Conservation (phyloP, 2,797 vertebrate species). For the Limnodromus scolopaceus region DNA sequence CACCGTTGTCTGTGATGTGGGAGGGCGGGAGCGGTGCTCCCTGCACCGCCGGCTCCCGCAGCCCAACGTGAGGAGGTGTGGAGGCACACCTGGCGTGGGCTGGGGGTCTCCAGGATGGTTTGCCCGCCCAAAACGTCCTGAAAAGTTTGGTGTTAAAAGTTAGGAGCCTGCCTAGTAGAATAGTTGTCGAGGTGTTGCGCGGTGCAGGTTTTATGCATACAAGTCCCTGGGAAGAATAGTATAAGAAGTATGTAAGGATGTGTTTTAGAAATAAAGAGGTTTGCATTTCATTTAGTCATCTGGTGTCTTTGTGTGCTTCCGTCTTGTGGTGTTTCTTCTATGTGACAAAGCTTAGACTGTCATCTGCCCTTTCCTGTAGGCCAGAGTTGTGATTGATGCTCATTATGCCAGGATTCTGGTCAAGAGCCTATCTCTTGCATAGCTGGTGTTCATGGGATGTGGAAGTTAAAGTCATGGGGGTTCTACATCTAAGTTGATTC, state of each 20-base stretch:
- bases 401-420: rapidly evolving
- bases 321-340: rapidly evolving
- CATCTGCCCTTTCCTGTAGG: rapidly evolving
- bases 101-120: rapidly evolving
- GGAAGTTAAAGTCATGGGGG: rapidly evolving
- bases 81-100: rapidly evolving
- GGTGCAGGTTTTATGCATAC: rapidly evolving
- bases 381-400: rapidly evolving
- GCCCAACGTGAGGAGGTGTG: rapidly evolving
- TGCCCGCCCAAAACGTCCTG: rapidly evolving
- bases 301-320: background rate
- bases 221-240: rapidly evolving
- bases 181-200: rapidly evolving
- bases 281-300: rapidly evolving
- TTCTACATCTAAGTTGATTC: background rate
- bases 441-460: rapidly evolving
- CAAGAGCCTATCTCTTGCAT: rapidly evolving
- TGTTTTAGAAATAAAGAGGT: rapidly evolving
- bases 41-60: background rate
- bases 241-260: rapidly evolving
- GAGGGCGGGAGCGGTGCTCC: no score
- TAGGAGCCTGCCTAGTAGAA: rapidly evolving
- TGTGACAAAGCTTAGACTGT: background rate
- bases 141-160: rapidly evolving
- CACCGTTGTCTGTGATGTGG: background rate